Conservation (phyloP, 2,888 invertebrate genomes). For the Heteromyza rotundicornis region DNA sequence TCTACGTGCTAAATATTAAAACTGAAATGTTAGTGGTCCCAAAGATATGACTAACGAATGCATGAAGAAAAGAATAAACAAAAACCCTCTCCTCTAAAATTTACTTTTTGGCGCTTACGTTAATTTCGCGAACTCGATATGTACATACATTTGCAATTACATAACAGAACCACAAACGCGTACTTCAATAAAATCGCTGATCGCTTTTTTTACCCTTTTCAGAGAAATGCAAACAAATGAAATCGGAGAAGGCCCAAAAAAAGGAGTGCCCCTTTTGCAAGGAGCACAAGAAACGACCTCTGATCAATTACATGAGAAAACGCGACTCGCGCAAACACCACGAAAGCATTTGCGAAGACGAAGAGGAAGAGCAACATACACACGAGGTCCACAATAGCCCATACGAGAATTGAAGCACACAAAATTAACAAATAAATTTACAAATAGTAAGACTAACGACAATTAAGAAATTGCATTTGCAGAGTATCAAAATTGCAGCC, state of each 20-base stretch:
- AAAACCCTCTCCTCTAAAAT: too few species aligned
- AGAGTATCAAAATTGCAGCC: conserved; percentile 6
- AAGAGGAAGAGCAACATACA: conserved; percentile 47
- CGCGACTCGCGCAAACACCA: conserved; percentile 64
- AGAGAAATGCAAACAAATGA: conserved; percentile 57
- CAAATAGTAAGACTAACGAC: conserved; percentile 6
- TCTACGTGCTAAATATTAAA: too few species aligned
- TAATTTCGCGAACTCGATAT: too few species aligned
- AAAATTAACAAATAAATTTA: conserved; percentile 15
- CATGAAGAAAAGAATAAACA: too few species aligned
- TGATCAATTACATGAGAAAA: conserved; percentile 64
- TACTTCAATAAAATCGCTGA: not conserved
- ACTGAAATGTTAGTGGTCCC: too few species aligned
- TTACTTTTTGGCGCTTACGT: too few species aligned
- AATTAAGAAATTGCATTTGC: conserved; percentile 12
- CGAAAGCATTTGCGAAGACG: conserved; percentile 65
- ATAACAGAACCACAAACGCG: not conserved
- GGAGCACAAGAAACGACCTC: conserved; percentile 65
- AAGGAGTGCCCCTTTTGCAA: conserved; percentile 65
- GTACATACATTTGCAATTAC: too few species aligned
- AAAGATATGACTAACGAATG: too few species aligned
- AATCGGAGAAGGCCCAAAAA: conserved; percentile 55
- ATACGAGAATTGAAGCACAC: conserved; percentile 14
- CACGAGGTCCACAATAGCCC: not conserved
- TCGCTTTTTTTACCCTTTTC: conserved; percentile 28